These are phyloP conservation scores for Saturnia pavonia DNA, from an alignment of 2,888 invertebrate species.

Conservation along the genomic window DNA sequence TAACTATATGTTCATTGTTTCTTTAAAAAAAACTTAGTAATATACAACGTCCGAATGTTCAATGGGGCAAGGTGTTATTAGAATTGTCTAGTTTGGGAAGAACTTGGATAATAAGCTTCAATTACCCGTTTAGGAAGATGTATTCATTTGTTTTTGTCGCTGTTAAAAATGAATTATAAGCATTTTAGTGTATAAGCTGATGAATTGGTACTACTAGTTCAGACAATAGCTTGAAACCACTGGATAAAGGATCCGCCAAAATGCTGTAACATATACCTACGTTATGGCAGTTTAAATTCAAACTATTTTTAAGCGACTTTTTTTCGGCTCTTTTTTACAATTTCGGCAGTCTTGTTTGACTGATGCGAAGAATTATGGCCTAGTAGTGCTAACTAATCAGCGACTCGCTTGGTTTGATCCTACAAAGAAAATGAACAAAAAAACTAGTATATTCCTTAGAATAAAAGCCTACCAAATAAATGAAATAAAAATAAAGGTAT, in stretches of 20 bases:
- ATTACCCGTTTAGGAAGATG: not conserved
- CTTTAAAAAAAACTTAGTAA: constrained; percentile 27
- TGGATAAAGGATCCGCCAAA: too few relatives aligned
- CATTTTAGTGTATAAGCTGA: not conserved
- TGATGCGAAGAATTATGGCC: not conserved
- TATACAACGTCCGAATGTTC: not conserved
- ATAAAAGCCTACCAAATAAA: not conserved
- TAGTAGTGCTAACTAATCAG: not conserved
- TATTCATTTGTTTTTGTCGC: not conserved
- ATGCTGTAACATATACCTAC: not conserved
- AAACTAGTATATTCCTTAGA: not conserved
- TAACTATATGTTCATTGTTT: not conserved
- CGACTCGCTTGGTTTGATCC: not conserved
- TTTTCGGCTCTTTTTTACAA: not conserved
- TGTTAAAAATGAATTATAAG: not conserved
- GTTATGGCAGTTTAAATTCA: not conserved
- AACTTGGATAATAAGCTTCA: not conserved
- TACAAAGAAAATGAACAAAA: not conserved
- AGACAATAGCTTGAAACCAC: too few relatives aligned
- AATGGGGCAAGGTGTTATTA: not conserved
- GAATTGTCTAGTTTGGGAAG: not conserved
- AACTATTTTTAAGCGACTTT: not conserved
- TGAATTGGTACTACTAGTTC: too few relatives aligned
- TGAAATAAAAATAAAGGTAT: not conserved
- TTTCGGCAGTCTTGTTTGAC: not conserved